Evolutionary conservation across 2,888 invertebrate genomes (phyloP).

Genomic region (Steinernema scapterisci): DNA sequence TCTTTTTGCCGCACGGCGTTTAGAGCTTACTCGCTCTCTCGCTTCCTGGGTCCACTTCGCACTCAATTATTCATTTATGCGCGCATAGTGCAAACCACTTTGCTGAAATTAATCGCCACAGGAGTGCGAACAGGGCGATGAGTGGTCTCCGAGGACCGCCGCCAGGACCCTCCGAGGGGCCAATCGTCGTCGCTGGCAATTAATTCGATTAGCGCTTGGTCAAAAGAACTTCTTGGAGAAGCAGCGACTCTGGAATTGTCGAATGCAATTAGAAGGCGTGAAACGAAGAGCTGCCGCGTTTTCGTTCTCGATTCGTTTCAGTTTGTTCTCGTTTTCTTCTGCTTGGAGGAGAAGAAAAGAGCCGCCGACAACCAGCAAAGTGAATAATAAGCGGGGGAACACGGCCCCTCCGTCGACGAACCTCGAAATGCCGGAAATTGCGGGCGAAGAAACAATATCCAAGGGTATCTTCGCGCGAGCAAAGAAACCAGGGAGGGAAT

Average conservation of each 20-base stretch:
- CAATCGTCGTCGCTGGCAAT: neutral
- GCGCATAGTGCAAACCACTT: conserved; percentile 24
- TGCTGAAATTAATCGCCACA: conserved; percentile 30
- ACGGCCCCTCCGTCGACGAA: neutral
- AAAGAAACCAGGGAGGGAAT: neutral
- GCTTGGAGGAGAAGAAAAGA: neutral
- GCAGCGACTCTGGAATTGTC: neutral
- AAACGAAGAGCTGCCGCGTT: neutral
- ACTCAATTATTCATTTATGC: conserved; percentile 31
- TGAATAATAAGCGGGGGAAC: neutral
- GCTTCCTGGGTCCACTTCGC: conserved; percentile 15
- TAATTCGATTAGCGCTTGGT: neutral
- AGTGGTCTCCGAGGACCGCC: neutral
- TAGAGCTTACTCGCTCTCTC: neutral
- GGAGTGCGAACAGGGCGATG: neutral
- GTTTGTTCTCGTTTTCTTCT: neutral
- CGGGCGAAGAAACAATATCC: neutral
- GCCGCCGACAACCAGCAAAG: neutral
- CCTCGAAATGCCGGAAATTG: neutral
- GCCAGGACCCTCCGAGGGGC: neutral
- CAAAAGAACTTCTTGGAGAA: neutral
- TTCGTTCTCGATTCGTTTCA: neutral
- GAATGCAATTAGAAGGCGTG: conserved; percentile 16
- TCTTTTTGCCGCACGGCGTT: too few relatives aligned
- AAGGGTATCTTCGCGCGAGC: neutral